These are phyloP conservation scores for Thymallus thymallus DNA, from an alignment of 2,113 vertebrate species.

Conservation along the genomic window DNA sequence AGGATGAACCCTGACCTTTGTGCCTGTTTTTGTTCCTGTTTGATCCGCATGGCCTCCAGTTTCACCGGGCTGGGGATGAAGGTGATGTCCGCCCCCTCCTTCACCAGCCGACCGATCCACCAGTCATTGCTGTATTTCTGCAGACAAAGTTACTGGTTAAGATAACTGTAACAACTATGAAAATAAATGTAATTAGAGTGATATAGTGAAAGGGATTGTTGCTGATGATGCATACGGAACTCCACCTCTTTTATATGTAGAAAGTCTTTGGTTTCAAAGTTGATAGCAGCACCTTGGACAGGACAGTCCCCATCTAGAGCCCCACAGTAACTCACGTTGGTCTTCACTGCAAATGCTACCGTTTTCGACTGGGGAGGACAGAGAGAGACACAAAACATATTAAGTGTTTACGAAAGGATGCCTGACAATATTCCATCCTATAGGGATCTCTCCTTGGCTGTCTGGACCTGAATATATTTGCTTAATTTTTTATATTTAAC, in stretches of 20 bases:
- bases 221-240: not conserved
- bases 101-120: constrained; percentile 96
- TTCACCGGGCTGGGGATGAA: constrained; percentile 96
- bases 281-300: constrained; percentile 91
- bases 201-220: no score
- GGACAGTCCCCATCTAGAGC: constrained; percentile 87
- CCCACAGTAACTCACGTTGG: constrained; percentile 92
- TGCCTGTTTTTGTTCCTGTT: constrained; percentile 85
- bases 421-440: not conserved
- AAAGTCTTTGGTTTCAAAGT: constrained; percentile 97
- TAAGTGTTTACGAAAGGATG: not conserved
- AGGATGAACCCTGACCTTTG: constrained; percentile 67
- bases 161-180: no score
- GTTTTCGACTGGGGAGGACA: constrained; percentile 81
- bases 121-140: constrained; percentile 97
- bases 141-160: not conserved
- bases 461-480: no score
- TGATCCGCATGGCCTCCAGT: constrained; percentile 88
- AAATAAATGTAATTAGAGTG: no score
- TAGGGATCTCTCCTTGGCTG: not conserved
- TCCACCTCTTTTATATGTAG: constrained; percentile 95
- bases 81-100: constrained; percentile 93
- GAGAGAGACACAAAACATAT: not conserved
- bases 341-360: constrained; percentile 93
- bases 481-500: not conserved